phyloP scores from a whole-genome alignment of 1,140 invertebrate species.

The Aphis gossypii region DNA sequence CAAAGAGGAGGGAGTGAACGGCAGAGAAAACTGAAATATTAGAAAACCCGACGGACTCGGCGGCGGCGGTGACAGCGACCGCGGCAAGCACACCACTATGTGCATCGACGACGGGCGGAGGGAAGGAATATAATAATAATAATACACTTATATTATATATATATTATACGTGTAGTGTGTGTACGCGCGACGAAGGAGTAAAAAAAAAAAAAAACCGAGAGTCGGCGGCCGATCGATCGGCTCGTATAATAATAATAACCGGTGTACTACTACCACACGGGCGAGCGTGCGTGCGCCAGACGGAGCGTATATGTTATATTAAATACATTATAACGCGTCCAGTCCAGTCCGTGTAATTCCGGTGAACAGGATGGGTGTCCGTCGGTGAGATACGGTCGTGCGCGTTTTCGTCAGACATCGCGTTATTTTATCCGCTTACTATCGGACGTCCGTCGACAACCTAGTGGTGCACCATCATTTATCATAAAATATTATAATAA shows the following conservation, averaged over 20 bases:
- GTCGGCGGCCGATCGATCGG: slow-evolving; percentile 30
- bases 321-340: not conserved
- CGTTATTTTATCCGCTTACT: not conserved
- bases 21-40: slow-evolving; percentile 34
- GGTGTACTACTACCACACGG: slow-evolving; percentile 14
- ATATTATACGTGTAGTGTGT: not conserved
- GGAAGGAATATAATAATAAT: not conserved
- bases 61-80: not conserved
- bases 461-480: not conserved
- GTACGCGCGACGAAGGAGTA: not conserved
- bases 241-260: slow-evolving; percentile 10
- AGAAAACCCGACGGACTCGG: slow-evolving; percentile 25
- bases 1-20: not conserved
- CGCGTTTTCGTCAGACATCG: not conserved
- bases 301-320: not conserved
- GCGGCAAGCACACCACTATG: not conserved
- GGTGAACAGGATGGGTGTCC: slow-evolving; percentile 48
- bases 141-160: not conserved
- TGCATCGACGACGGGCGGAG: not conserved
- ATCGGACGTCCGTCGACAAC: not conserved
- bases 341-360: slow-evolving; percentile 54
- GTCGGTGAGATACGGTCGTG: not conserved
- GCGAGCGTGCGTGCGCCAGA: not conserved
- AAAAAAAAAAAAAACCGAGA: slow-evolving; percentile 48
- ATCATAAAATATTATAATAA: no score